phyloP scores from a whole-genome alignment of 2,797 vertebrate genomes.

The Molossus molossus region DNA sequence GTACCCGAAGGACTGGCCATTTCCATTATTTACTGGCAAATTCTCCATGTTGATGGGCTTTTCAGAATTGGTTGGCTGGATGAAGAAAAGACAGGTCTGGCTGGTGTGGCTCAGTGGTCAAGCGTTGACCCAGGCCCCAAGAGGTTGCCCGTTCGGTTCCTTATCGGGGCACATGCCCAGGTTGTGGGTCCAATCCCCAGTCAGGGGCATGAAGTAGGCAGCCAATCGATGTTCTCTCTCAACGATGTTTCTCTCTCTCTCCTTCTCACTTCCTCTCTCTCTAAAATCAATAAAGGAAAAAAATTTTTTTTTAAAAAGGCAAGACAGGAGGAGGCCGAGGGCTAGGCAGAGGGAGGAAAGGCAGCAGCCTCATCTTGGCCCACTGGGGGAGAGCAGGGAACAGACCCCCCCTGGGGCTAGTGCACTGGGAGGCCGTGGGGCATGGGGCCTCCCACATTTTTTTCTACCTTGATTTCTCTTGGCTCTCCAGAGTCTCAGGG shows the following conservation, averaged over 20 bases:
- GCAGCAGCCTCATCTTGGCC: neutral
- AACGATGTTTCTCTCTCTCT: no score
- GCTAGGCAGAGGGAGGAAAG: neutral
- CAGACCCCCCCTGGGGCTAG: neutral
- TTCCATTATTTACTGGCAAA: constrained; percentile 92
- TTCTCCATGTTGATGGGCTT: constrained; percentile 96
- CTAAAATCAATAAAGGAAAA: no score
- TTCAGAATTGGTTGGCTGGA: constrained; percentile 93
- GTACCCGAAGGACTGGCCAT: constrained; percentile 96
- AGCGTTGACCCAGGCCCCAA: no score
- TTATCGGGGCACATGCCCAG: no score
- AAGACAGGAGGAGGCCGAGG: accelerated
- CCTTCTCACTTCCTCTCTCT: no score
- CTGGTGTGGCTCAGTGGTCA: no score
- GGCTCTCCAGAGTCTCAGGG: neutral
- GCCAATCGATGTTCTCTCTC: no score
- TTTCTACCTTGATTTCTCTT: neutral
- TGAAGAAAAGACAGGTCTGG: accelerated
- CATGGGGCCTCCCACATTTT: neutral
- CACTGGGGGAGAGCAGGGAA: accelerated
- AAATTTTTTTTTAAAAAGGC: neutral
- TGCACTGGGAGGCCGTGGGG: no score
- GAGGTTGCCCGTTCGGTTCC: no score
- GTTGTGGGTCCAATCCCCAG: no score
- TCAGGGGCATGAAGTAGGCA: no score